A percentile compares a stretch with the other conserved stretches of the same genome.
Conservation (phyloP, 2,888 invertebrate species). For the Ichneumoninae sp. region DNA sequence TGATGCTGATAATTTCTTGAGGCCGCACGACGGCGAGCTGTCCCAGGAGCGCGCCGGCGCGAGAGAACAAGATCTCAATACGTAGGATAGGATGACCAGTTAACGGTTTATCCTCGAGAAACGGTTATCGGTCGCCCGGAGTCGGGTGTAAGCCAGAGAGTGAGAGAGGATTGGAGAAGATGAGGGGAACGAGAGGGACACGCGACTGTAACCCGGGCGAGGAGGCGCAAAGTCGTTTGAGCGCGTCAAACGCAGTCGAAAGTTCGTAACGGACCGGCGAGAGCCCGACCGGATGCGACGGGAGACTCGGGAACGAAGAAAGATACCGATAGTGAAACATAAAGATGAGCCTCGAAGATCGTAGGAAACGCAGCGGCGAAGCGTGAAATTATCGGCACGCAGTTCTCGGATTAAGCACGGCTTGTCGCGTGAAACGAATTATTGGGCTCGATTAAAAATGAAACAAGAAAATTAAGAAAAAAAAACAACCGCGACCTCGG, state of each 20-base stretch:
- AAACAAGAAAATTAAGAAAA: constrained; percentile 58
- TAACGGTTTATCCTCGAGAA: constrained; percentile 77
- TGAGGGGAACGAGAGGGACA: constrained; percentile 35
- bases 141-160: constrained; percentile 31
- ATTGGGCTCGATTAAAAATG: constrained; percentile 17
- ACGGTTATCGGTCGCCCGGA: constrained; percentile 75
- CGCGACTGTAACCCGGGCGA: constrained; percentile 36
- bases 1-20: constrained; percentile 24
- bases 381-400: constrained; percentile 62
- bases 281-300: constrained; percentile 6
- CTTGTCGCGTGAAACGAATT: constrained; percentile 24
- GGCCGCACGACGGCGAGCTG: constrained; percentile 37
- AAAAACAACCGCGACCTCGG: constrained; percentile 57
- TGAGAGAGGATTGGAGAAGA: constrained; percentile 20
- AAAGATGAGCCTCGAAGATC: constrained; percentile 17
- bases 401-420: constrained; percentile 23
- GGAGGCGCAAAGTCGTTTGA: constrained; percentile 19
- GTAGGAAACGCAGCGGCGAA: constrained; percentile 35
- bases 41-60: constrained; percentile 23
- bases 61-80: constrained; percentile 64
- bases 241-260: constrained; percentile 58
- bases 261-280: constrained; percentile 52
- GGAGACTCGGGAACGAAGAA: constrained; percentile 42
- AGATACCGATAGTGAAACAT: constrained; percentile 21
- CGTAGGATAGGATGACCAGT: constrained; percentile 72